Evolutionary conservation across 2,113 vertebrate species (phyloP).

Genomic region (Mustela nigripes): DNA sequence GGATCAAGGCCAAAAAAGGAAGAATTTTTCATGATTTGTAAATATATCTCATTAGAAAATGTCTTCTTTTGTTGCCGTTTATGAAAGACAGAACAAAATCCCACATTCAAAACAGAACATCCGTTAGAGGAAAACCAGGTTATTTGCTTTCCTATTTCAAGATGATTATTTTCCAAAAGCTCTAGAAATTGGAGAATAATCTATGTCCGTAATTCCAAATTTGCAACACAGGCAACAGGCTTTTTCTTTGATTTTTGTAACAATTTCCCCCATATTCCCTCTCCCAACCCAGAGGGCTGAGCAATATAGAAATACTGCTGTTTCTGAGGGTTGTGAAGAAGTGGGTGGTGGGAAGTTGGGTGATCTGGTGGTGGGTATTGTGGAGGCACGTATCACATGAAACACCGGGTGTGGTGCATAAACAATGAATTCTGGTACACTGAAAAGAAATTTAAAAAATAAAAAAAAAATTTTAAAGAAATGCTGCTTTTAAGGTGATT

Average conservation of each 20-base stretch:
- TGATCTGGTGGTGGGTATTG: no score
- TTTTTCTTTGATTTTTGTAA: constrained; percentile 37
- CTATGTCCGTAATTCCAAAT: neutral
- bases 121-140: neutral
- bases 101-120: neutral
- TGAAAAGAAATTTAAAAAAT: no score
- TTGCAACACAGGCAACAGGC: no score
- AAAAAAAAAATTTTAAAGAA: no score
- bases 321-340: no score
- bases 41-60: constrained; percentile 29
- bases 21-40: neutral
- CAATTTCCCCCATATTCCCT: neutral
- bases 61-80: neutral
- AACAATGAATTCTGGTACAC: no score
- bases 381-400: no score
- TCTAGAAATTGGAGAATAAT: neutral
- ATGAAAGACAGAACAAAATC: neutral
- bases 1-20: neutral
- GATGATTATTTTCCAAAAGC: neutral
- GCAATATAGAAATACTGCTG: neutral
- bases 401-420: no score
- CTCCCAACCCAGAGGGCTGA: neutral
- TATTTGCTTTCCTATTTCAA: neutral
- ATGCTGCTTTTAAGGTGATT: neutral
- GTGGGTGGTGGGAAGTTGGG: no score